Evolutionary conservation across 2,888 invertebrate genomes (phyloP).

Genomic region (Spatulosminthurus flaviceps): DNA sequence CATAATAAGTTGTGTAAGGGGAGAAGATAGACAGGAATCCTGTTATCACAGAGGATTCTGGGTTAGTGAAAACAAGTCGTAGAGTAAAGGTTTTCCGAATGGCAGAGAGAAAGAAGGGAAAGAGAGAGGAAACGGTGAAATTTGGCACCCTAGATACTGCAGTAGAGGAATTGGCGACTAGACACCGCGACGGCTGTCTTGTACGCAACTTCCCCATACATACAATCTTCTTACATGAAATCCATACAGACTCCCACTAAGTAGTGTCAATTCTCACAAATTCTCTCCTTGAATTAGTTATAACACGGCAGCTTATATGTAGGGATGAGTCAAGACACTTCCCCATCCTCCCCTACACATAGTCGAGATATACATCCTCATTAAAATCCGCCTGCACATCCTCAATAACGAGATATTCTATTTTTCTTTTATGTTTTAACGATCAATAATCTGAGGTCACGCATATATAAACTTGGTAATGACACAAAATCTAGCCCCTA

Average conservation of each 20-base stretch:
- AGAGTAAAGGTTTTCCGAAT: not conserved
- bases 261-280: not conserved
- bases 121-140: conserved; percentile 15
- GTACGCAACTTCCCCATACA: conserved; percentile 22
- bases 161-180: conserved; percentile 31
- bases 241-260: conserved; percentile 3
- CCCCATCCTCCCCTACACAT: not conserved
- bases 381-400: not conserved
- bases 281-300: not conserved
- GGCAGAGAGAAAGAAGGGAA: not conserved
- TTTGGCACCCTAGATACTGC: conserved; percentile 46
- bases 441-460: conserved; percentile 7
- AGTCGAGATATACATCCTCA: not conserved
- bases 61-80: conserved; percentile 25
- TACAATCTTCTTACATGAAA: conserved; percentile 1
- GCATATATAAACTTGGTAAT: conserved; percentile 25
- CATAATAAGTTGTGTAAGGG: not conserved
- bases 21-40: not conserved
- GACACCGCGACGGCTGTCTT: conserved; percentile 41
- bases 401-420: not conserved
- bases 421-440: not conserved
- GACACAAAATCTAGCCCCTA: not conserved
- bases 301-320: not conserved
- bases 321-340: no score
- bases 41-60: not conserved